Conservation (phyloP, 1,140 invertebrate species). For the Eueides isabella region DNA sequence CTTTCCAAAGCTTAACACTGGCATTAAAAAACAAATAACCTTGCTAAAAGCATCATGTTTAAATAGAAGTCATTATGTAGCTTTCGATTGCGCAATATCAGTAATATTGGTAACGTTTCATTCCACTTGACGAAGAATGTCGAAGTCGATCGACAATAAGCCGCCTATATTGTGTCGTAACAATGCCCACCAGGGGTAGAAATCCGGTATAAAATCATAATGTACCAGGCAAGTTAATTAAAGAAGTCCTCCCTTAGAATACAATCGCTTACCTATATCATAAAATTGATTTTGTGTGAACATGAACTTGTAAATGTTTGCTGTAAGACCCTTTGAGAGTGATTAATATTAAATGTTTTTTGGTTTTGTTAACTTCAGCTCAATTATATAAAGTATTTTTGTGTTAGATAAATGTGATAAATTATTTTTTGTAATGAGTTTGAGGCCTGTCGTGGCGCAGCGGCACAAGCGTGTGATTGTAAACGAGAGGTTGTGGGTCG, state of each 20-base stretch:
- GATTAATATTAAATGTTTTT: background rate
- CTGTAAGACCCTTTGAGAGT: background rate
- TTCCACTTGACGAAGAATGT: constrained; percentile 32
- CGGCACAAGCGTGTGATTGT: too few species aligned
- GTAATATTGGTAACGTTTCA: constrained; percentile 32
- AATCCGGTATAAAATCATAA: constrained; percentile 66
- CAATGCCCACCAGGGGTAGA: constrained; percentile 59
- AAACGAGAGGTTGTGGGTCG: too few species aligned
- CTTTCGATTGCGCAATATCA: constrained; percentile 12
- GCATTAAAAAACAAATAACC: background rate
- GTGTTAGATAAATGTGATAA: too few species aligned
- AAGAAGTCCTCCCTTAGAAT: constrained; percentile 37
- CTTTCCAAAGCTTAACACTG: background rate
- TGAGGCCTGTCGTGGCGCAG: too few species aligned
- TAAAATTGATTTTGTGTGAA: background rate
- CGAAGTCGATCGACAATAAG: constrained; percentile 55
- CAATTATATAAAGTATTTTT: background rate
- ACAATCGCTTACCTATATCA: background rate
- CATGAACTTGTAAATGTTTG: background rate
- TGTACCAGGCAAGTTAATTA: constrained; percentile 68
- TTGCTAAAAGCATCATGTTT: background rate
- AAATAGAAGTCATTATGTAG: constrained; percentile 14
- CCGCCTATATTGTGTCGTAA: constrained; percentile 63
- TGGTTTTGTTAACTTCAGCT: background rate
- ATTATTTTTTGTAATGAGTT: too few species aligned